Conservation (phyloP, 2,113 vertebrate genomes). For the Rostratula benghalensis region DNA sequence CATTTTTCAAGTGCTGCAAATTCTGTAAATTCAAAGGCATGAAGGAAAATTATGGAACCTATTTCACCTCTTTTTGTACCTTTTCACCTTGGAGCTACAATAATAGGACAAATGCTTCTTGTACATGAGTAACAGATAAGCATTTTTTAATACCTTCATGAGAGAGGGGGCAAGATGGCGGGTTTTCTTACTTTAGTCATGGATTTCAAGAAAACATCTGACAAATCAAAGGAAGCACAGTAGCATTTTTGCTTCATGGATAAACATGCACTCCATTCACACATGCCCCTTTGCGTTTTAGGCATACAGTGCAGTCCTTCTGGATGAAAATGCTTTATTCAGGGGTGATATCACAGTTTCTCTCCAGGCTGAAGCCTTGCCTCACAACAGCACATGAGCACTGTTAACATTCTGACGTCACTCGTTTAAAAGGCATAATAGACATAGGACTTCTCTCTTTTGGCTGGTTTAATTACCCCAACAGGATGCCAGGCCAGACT, state of each 20-base stretch:
- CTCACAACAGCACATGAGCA: neutral
- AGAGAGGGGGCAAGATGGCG: neutral
- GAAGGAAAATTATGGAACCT: neutral
- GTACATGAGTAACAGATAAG: accelerated
- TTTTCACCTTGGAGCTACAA: neutral
- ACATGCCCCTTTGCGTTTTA: neutral
- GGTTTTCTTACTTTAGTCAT: neutral
- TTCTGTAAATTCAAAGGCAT: neutral
- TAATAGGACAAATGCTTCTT: neutral
- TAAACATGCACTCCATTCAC: neutral
- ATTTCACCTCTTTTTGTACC: neutral
- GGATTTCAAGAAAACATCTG: neutral
- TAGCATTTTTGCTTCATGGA: neutral
- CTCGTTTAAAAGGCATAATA: constrained; percentile 16
- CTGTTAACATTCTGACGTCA: neutral
- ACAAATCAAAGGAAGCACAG: neutral
- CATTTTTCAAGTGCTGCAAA: neutral
- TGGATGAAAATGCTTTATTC: neutral
- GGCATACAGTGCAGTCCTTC: neutral
- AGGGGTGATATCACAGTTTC: neutral
- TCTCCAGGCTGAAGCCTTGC: neutral
- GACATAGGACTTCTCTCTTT: constrained; percentile 26
- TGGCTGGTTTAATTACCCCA: constrained; percentile 67
- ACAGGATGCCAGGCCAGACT: constrained; percentile 68
- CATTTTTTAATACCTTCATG: neutral